These are phyloP conservation scores for Ptilodon capucinus DNA, from an alignment of 2,888 invertebrate species.

Conservation along the genomic window DNA sequence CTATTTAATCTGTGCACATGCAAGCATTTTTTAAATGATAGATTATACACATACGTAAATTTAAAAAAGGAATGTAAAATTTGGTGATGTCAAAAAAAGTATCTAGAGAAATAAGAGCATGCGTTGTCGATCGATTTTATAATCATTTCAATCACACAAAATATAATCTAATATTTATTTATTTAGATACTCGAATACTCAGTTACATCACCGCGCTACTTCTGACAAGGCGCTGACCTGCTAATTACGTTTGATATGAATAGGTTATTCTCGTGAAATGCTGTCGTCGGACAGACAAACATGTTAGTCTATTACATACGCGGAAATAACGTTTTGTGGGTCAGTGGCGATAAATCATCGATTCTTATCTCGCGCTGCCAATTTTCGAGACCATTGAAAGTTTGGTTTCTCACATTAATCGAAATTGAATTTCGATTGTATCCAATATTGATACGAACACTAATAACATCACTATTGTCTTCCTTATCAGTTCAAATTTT, in stretches of 20 bases:
- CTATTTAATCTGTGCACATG: too few relatives aligned
- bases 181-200: not conserved
- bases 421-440: conserved; percentile 36
- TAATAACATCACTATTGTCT: conserved; percentile 12
- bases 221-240: conserved; percentile 66
- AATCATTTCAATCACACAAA: not conserved
- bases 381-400: conserved; percentile 54
- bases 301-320: conserved; percentile 51
- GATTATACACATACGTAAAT: too few relatives aligned
- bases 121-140: not conserved
- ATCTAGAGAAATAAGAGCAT: not conserved
- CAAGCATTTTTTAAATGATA: too few relatives aligned
- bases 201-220: conserved; percentile 67
- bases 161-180: not conserved
- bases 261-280: conserved; percentile 63
- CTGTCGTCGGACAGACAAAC: conserved; percentile 49
- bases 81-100: not conserved
- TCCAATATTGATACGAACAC: conserved; percentile 34
- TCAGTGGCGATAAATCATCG: conserved; percentile 54
- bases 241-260: conserved; percentile 67
- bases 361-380: conserved; percentile 31
- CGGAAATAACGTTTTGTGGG: conserved; percentile 57
- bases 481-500: conserved; percentile 7
- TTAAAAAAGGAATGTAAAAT: too few relatives aligned
- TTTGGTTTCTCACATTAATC: conserved; percentile 43